Conservation (phyloP, 2,888 invertebrate species). For the Brassicogethes aeneus region DNA sequence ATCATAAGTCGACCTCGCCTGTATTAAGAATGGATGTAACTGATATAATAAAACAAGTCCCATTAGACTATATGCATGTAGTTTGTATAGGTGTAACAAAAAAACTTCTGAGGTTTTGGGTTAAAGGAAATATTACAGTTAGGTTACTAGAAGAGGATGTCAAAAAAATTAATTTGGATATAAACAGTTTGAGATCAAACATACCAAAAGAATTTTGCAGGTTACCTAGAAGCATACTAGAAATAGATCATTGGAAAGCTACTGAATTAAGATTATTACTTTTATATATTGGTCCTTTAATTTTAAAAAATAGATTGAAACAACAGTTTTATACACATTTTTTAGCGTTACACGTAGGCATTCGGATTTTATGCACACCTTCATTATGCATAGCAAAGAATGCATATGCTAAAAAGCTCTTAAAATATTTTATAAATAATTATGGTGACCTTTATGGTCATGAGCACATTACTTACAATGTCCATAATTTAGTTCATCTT, state of each 20-base stretch:
- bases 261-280: too few species aligned
- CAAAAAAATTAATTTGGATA: background rate
- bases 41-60: background rate
- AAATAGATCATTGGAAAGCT: conserved; percentile 18
- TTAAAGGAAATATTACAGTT: background rate
- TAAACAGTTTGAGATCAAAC: background rate
- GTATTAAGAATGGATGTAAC: background rate
- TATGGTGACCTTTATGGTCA: conserved; percentile 15
- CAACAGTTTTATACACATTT: conserved; percentile 16
- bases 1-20: background rate
- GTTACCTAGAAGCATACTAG: conserved; percentile 12
- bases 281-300: conserved; percentile 17
- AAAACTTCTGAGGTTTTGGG: background rate
- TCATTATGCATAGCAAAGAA: conserved; percentile 9
- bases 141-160: background rate
- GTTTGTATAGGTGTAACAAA: background rate
- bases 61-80: background rate
- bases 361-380: conserved; percentile 15
- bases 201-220: conserved; percentile 14
- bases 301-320: conserved; percentile 12
- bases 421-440: conserved; percentile 16
- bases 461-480: conserved; percentile 15
- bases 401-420: conserved; percentile 14
- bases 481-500: conserved; percentile 20
- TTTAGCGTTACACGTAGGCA: conserved; percentile 13